Percentiles rank a stretch among this genome's conserved stretches.
Evolutionary conservation across 2,797 vertebrate species (phyloP).

Genomic region (Benthosema pterotum): DNA sequence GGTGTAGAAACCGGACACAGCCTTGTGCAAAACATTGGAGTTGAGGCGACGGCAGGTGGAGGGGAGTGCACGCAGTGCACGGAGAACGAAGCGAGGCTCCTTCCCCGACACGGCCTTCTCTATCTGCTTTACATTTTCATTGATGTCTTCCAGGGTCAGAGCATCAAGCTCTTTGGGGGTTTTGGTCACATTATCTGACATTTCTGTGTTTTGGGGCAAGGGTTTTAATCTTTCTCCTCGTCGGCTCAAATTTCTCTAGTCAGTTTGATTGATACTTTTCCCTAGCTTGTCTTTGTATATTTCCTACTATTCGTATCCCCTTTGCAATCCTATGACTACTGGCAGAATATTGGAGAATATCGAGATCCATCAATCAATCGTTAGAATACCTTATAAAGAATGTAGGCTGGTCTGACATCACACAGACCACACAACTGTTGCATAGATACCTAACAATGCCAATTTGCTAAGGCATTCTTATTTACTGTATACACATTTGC

Average conservation of each 20-base stretch:
- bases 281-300: too few relatives aligned
- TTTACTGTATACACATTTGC: too few relatives aligned
- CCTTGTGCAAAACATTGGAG: constrained; percentile 90
- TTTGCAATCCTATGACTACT: too few relatives aligned
- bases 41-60: constrained; percentile 95
- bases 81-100: constrained; percentile 92
- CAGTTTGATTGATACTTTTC: constrained; percentile 76
- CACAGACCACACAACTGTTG: too few relatives aligned
- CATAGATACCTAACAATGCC: too few relatives aligned
- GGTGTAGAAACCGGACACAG: constrained; percentile 91
- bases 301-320: too few relatives aligned
- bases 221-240: constrained; percentile 68
- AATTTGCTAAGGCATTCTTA: too few relatives aligned
- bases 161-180: constrained; percentile 86
- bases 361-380: too few relatives aligned
- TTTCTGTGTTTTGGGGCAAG: constrained; percentile 88
- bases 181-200: constrained; percentile 85
- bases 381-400: too few relatives aligned
- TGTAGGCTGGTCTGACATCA: too few relatives aligned
- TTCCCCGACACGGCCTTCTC: constrained; percentile 95
- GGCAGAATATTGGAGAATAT: too few relatives aligned
- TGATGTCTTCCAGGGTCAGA: constrained; percentile 89
- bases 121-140: constrained; percentile 95
- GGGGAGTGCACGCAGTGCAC: constrained; percentile 89
- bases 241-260: constrained; percentile 81